These are phyloP conservation scores for Macrostomum cliftonense DNA, from an alignment of 2,888 invertebrate genomes.

Conservation along the genomic window DNA sequence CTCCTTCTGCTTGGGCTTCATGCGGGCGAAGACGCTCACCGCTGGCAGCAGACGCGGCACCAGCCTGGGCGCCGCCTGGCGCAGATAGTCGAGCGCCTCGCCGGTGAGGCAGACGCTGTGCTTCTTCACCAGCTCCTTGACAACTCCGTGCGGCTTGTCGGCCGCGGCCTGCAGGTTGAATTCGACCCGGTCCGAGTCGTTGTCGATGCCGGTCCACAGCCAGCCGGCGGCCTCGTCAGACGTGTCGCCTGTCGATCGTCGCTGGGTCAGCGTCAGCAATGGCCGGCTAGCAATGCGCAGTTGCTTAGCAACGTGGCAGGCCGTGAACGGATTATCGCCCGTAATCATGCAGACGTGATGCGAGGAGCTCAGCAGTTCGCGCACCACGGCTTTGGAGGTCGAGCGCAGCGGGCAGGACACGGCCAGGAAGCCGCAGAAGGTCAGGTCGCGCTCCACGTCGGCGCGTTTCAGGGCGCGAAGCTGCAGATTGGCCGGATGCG, in stretches of 20 bases:
- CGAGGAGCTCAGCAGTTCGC: constrained; percentile 75
- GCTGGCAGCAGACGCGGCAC: constrained; percentile 12
- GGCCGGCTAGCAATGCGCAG: constrained; percentile 58
- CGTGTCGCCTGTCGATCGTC: no score
- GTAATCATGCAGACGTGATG: constrained; percentile 95
- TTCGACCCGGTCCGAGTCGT: constrained; percentile 93
- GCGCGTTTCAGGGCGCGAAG: constrained; percentile 62
- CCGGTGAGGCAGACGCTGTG: constrained; percentile 89
- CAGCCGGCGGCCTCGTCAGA: constrained; percentile 48
- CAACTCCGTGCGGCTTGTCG: constrained; percentile 39
- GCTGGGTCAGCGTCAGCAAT: constrained; percentile 16
- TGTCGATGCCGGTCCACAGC: constrained; percentile 99
- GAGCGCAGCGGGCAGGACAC: constrained; percentile 90
- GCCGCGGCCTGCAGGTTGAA: constrained; percentile 77
- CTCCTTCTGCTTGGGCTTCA: constrained; percentile 87
- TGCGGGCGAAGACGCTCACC: constrained; percentile 77
- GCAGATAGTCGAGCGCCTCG: constrained; percentile 38
- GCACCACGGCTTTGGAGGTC: constrained; percentile 81
- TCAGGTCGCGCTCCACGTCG: constrained; percentile 63
- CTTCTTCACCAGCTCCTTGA: constrained; percentile 48
- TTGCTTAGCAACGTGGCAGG: constrained; percentile 90
- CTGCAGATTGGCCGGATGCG: constrained; percentile 17
- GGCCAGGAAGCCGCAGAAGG: constrained; percentile 86
- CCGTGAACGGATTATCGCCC: constrained; percentile 93
- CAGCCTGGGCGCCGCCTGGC: constrained; percentile 17